These are phyloP conservation scores for Percina caprodes DNA, from an alignment of 2,113 vertebrate species.

Conservation along the genomic window DNA sequence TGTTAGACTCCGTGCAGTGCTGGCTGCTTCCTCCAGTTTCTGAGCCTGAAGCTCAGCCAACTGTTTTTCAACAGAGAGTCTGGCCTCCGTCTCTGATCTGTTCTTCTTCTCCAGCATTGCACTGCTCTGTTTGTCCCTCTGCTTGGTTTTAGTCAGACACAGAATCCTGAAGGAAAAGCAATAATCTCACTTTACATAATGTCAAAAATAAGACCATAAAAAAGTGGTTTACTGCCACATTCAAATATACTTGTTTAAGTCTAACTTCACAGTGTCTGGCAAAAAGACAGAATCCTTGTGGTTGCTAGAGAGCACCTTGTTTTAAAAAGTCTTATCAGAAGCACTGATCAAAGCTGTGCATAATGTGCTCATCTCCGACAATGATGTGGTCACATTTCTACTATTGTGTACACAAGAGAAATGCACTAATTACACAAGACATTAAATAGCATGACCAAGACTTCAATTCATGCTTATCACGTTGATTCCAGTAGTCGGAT, in stretches of 20 bases:
- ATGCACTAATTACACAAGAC: not conserved
- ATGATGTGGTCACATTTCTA: slow-evolving; percentile 3
- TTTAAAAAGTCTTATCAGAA: slow-evolving; percentile 48
- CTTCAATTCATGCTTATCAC: not conserved
- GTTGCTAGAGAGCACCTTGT: slow-evolving; percentile 13
- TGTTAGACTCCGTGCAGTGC: slow-evolving; percentile 74
- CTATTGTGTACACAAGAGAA: not conserved
- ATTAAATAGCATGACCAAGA: not conserved
- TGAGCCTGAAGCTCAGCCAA: slow-evolving; percentile 80
- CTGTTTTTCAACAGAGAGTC: slow-evolving; percentile 81
- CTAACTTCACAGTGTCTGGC: not conserved
- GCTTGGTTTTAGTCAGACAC: slow-evolving; percentile 85
- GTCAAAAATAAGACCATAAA: not conserved
- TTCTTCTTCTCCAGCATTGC: slow-evolving; percentile 85
- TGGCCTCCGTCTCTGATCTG: slow-evolving; percentile 82
- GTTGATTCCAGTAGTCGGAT: not conserved
- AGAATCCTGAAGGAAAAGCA: slow-evolving; percentile 75
- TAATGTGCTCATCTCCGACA: slow-evolving; percentile 14
- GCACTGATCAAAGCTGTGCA: slow-evolving; percentile 24
- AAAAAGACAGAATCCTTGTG: slow-evolving; percentile 12
- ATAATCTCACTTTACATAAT: slow-evolving; percentile 14
- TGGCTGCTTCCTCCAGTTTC: slow-evolving; percentile 83
- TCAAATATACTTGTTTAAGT: slow-evolving; percentile 1
- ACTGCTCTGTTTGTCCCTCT: slow-evolving; percentile 86
- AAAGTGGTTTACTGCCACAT: not conserved